Evolutionary conservation across 2,113 vertebrate species (phyloP), one percentile per base, ranked within the genome.

Genomic region (Ammodytes dubius): DNA sequence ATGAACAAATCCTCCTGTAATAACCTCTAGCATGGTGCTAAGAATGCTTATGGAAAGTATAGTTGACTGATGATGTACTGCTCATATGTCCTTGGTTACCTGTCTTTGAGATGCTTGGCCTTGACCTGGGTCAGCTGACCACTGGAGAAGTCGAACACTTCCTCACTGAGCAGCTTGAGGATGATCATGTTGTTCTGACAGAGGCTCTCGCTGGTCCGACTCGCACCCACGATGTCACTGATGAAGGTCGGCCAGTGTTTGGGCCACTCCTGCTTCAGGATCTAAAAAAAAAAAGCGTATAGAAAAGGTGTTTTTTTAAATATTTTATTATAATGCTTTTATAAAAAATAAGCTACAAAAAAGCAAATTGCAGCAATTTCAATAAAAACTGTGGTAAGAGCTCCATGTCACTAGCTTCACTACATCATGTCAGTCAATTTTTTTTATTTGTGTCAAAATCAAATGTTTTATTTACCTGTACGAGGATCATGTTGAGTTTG

Each of bases 111-210:
- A 92, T 99, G 98, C 84, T 99, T 99, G 74, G 97, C 97, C 94
- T 99, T 99, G 37, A 98, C 97, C 95, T 99, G 97, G 45, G 97
- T 99, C 92, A 99, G 98, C 94, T 98, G 98, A 4, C 98, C 98
- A 70, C 97, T 99, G 88, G 97, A 99, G 86, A 99, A 99, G 92
- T 99, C 98, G 90, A 99, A 99, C 17, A 99, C 98, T 91, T 99
- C 98, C 92, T 99, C 98, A 15, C 98, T 99, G 70, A 99, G 89
- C 70, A 99, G 95, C 75, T 99, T 99, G 7, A 99, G 95, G 88
- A 99, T 99, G 49, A 98, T 96, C 97, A 98, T 99, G 84, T 99
- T 99, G 94, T 99, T 99, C 91, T 99, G 98, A 87, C 98, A 99
- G 15, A 99, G 96, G 91, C 97, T 98, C 91, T 98, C 97, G 27